Conservation (phyloP, 2,113 vertebrate genomes). For the Cathartes aura region DNA sequence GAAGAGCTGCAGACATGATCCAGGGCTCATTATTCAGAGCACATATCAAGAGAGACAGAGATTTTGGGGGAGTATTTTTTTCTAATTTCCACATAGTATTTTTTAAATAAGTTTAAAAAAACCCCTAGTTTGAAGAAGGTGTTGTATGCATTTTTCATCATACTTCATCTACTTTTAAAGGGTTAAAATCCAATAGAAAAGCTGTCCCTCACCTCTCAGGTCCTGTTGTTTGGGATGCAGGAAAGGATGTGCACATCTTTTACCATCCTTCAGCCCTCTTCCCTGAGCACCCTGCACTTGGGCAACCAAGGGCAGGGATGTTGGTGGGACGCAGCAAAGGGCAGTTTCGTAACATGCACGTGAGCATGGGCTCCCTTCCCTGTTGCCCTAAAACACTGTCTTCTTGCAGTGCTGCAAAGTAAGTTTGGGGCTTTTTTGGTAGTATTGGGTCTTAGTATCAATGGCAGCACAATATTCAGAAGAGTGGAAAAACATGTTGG, state of each 20-base stretch:
- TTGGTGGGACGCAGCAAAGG: background rate
- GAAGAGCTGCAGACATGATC: background rate
- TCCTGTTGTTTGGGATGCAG: background rate
- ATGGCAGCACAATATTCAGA: background rate
- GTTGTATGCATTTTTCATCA: background rate
- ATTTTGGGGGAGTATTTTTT: background rate
- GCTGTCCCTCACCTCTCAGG: background rate
- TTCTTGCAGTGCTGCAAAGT: background rate
- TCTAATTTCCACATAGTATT: background rate
- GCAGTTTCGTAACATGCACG: rapidly evolving
- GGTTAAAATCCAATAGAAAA: background rate
- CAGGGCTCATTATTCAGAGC: background rate
- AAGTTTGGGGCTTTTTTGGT: background rate
- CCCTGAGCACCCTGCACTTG: background rate
- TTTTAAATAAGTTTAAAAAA: background rate
- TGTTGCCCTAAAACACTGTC: background rate
- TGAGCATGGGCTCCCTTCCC: background rate
- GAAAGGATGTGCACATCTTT: background rate
- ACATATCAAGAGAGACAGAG: background rate
- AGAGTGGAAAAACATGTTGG: background rate
- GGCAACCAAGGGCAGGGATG: background rate
- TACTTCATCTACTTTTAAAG: background rate
- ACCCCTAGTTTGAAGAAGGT: background rate
- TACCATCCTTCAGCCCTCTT: background rate
- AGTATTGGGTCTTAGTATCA: background rate